A percentile compares a stretch with the other conserved stretches of the same genome.
Evolutionary conservation across 2,113 vertebrate species (phyloP).

Genomic region (Rhadina sibilatrix): DNA sequence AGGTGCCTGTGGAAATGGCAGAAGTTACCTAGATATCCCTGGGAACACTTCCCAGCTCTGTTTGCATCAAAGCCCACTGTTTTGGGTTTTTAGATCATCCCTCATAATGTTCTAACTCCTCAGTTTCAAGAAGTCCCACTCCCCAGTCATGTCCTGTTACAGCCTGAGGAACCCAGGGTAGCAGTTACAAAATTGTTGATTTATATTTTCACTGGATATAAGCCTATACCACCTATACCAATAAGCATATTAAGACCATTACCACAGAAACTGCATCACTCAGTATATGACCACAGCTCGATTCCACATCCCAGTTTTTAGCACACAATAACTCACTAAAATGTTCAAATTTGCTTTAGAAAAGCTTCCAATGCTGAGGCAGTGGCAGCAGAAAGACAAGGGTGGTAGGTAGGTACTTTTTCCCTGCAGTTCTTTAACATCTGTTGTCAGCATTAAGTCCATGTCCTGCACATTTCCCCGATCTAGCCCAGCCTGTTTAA

Average conservation of each 20-base stretch:
- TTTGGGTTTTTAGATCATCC: not conserved
- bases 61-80: not conserved
- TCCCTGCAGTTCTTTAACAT: not conserved
- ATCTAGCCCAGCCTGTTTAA: not conserved
- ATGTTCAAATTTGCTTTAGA: not conserved
- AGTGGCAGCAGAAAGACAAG: not conserved
- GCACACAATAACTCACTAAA: not conserved
- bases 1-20: slow-evolving; percentile 17
- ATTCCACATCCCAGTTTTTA: not conserved
- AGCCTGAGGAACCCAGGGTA: not conserved
- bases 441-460: not conserved
- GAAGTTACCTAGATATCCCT: not conserved
- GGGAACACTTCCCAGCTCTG: not conserved
- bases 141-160: fast-evolving
- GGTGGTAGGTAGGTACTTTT: not conserved
- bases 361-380: not conserved
- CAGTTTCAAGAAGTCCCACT: not conserved
- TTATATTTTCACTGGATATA: not conserved
- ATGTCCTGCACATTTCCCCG: not conserved
- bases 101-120: not conserved
- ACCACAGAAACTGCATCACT: not conserved
- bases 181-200: not conserved
- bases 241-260: not conserved
- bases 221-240: not conserved
- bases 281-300: not conserved